phyloP scores from a whole-genome alignment of 2,113 vertebrate genomes.

The Cygnus atratus region DNA sequence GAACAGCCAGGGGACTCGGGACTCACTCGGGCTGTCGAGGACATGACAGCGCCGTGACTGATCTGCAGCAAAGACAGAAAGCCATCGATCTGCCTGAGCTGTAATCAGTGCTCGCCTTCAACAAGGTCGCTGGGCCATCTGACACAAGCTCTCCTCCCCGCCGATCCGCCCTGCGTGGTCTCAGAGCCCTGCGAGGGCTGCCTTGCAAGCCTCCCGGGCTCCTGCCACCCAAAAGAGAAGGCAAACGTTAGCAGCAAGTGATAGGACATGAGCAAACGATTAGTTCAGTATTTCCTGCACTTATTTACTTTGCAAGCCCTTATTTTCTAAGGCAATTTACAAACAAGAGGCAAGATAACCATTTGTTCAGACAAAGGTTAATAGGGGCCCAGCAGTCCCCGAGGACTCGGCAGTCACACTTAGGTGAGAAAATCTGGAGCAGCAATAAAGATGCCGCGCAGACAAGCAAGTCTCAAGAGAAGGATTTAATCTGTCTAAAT shows the following conservation, averaged over 20 bases:
- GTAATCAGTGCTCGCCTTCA: slow-evolving; percentile 8
- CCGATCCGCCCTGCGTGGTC: not conserved
- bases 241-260: not conserved
- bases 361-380: slow-evolving; percentile 63
- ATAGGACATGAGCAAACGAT: not conserved
- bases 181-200: not conserved
- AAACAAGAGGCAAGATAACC: not conserved
- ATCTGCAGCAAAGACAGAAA: slow-evolving; percentile 10
- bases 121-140: not conserved
- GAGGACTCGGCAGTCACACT: not conserved
- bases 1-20: not conserved
- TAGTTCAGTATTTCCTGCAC: not conserved
- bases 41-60: not conserved
- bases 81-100: slow-evolving; percentile 32
- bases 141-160: not conserved
- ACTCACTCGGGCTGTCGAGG: slow-evolving; percentile 11
- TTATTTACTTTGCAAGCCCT: slow-evolving; percentile 23
- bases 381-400: slow-evolving; percentile 19
- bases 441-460: slow-evolving; percentile 23
- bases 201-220: accelerated
- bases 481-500: slow-evolving; percentile 53
- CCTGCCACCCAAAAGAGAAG: not conserved
- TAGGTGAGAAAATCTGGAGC: slow-evolving; percentile 16
- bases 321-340: slow-evolving; percentile 32
- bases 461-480: slow-evolving; percentile 21